Base-by-base conservation (phyloP, 2,797 vertebrate genomes). In the Muraenolepis orangiensis region DNA sequence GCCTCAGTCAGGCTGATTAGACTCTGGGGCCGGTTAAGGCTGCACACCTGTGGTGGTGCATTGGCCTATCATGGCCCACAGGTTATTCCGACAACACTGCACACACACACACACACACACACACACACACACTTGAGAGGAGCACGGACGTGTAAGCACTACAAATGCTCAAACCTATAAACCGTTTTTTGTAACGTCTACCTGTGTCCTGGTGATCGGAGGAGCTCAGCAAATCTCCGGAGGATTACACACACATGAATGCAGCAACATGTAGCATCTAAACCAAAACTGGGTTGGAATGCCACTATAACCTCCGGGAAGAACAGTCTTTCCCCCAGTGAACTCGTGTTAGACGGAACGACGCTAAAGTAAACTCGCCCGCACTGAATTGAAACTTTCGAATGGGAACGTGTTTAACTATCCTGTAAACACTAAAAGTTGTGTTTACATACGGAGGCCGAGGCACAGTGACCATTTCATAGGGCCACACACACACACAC, bases 51-150 rank as follows among this genome's bases (percentile, higher is more conserved):
- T n/a, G n/a, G n/a, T n/a, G n/a, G n/a, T n/a, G n/a, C n/a, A n/a
- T n/a, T n/a, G n/a, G n/a, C n/a, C n/a, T n/a, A n/a, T n/a, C n/a
- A n/a, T n/a, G n/a, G n/a, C n/a, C n/a, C n/a, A n/a, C n/a, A n/a
- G n/a, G n/a, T n/a, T n/a, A n/a, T n/a, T n/a, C n/a, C n/a, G n/a
- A n/a, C n/a, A n/a, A 66, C 36, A n/a, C 51, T 46, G 29, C 32
- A 46, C 11, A 29, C 73, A 40, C 26, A 72, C 36, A 64, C 51
- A 69, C 69, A 61, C 73, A 64, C 16, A 64, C n/a, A 64, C n/a
- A 28, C n/a, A 64, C 20, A 64, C n/a, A 26, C 57, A 26, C 61
- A 18, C 23, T 20, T 6, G 20, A 64, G 8, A 64, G 2, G 1
- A 1, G 12, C n/a, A 64, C 61, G 23, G 20, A 64, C 1, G 23